Evolutionary conservation across 2,113 vertebrate genomes (phyloP), one percentile per base, ranked within the genome.

Genomic region (Sapayoa aenigma): DNA sequence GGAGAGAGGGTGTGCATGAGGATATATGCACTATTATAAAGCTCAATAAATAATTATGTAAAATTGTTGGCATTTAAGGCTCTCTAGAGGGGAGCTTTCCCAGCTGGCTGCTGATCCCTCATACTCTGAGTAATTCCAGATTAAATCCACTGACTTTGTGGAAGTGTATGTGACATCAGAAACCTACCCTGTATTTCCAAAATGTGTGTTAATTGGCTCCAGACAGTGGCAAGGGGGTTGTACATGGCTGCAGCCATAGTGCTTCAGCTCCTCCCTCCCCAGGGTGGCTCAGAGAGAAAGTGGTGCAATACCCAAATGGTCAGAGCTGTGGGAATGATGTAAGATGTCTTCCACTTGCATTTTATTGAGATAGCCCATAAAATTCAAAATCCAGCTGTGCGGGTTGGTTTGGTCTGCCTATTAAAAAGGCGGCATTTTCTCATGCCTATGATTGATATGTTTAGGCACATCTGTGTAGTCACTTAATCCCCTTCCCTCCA

Each of bases 1-100:
- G 89, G 65, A 88, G 78, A 87, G 83, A 22, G 82, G 24, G 47
- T 76, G 88, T 90, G 93, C 78, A 62, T 66, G 76, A 78, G 83
- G 60, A 59, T 92, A 79, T 63, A 24, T 24, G 80, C 69, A 47
- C 80, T 86, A 73, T 81, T 95, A 95, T 87, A 90, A 87, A 95
- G 92, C 88, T 94, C 92, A 96, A 93, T 94, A 97, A 96, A 97
- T 96, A 96, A 95, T 84, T 72, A 87, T 6, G 6, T 89, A 88
- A 89, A 96, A 90, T 90, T 90, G 68, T 53, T 94, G 94, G 90
- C 94, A 94, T 96, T 95, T 94, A 96, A 66, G 88, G 75, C 85
- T 41, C 92, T 92, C 95, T 39, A 33, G 95, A 92, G 95, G 75
- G 73, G 60, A 94, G 56, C 76, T 94, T 88, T 97, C 83, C 83